Evolutionary conservation across 2,888 invertebrate genomes (phyloP), one percentile per base, ranked within the genome.

Genomic region (Athrips mouffetella): DNA sequence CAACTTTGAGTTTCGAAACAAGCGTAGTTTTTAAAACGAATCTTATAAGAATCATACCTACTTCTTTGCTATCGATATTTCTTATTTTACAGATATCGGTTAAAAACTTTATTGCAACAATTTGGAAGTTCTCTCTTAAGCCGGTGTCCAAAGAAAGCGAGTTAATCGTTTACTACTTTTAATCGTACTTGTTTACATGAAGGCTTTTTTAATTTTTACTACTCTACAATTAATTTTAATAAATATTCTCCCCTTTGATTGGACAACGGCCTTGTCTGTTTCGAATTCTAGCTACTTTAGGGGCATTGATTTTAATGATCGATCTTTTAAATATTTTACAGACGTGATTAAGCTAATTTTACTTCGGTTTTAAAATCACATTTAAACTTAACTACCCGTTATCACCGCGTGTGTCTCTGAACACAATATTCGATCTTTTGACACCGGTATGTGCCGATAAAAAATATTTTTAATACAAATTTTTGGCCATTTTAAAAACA

Each of bases 51-150:
- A 51, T 37, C 52, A 51, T 57, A n/a, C n/a, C n/a, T n/a, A n/a
- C 55, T 60, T 52, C 55, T 37, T 44, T 45, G 18, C 30, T 45
- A 39, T 45, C 15, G 39, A 45, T 45, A 30, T 45, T 16, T 16
- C 30, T 51, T 71, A 70, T 66, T 65, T 61, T 72, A 68, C 62
- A 67, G 62, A 67, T 70, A 60, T 65, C 52, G 69, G 62, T 62
- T 65, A 67, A 69, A 67, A 70, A 67, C 61, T 54, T 64, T 70
- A 71, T 73, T 71, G 73, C 69, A 70, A 68, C 55, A 60, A 55
- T 67, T 65, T 77, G 78, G 77, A 80, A 80, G 80, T 78, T 70
- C 60, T 67, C 60, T 65, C 68, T 73, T 64, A 62, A 40, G 27
- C 37, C 16, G 27, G 20, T 31, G 21, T 44, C 31, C 31, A 44